These are phyloP conservation scores for Ophioninae sp. DNA, from an alignment of 2,888 invertebrate genomes.

Conservation along the genomic window DNA sequence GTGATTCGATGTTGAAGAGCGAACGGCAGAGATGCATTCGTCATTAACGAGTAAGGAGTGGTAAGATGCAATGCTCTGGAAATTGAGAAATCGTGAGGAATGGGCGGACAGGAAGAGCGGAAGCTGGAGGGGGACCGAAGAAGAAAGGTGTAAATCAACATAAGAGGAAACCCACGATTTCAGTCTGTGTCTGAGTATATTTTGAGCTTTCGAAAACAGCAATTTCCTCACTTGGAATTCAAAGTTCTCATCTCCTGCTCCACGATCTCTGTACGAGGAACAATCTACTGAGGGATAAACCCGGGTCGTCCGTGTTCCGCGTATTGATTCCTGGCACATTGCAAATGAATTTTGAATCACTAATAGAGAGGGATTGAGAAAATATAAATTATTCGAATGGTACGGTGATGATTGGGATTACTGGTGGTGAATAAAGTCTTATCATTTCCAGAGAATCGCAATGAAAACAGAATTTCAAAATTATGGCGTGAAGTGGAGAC, in stretches of 20 bases:
- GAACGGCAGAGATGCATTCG: slow-evolving; percentile 6
- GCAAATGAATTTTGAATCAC: background rate
- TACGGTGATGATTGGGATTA: background rate
- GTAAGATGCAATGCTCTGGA: slow-evolving; percentile 8
- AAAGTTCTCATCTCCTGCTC: background rate
- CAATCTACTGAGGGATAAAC: background rate
- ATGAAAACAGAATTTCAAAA: background rate
- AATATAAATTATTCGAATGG: background rate
- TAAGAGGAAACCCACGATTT: background rate
- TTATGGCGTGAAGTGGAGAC: background rate
- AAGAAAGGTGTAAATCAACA: slow-evolving; percentile 14
- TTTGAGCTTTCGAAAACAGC: background rate
- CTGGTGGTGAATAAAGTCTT: background rate
- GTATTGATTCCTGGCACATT: slow-evolving; percentile 6
- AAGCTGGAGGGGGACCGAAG: background rate
- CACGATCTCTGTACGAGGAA: background rate
- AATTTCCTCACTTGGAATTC: slow-evolving; percentile 9
- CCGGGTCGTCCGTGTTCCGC: slow-evolving; percentile 4
- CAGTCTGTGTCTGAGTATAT: background rate
- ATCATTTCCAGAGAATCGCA: background rate
- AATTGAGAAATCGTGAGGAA: background rate
- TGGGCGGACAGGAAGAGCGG: slow-evolving; percentile 9
- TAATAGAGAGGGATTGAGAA: background rate
- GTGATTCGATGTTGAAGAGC: slow-evolving; percentile 45
- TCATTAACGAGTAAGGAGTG: slow-evolving; percentile 30